phyloP scores from a whole-genome alignment of 2,888 invertebrate genomes.

The Rhagonycha fulva region DNA sequence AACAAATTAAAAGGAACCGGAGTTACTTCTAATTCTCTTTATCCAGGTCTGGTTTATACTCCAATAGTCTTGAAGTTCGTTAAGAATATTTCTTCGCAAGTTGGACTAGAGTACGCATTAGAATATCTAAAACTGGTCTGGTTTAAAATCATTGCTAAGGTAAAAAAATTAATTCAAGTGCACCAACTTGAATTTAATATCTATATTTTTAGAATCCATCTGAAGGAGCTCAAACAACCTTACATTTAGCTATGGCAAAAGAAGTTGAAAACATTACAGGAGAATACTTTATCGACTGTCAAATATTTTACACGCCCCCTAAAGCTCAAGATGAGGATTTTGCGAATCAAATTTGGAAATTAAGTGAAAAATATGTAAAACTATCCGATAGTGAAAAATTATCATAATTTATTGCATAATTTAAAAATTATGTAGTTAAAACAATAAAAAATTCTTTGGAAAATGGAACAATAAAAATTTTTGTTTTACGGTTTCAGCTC shows the following conservation, averaged over 20 bases:
- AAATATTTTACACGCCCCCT: slow-evolving; percentile 54
- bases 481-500: too few relatives aligned
- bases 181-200: not conserved
- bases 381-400: slow-evolving; percentile 64
- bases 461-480: too few relatives aligned
- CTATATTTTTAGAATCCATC: not conserved
- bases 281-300: slow-evolving; percentile 57
- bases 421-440: too few relatives aligned
- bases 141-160: not conserved
- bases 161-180: not conserved
- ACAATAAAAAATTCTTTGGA: too few relatives aligned
- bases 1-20: not conserved
- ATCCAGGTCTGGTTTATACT: not conserved
- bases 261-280: not conserved
- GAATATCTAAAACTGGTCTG: not conserved
- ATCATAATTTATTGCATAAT: not conserved
- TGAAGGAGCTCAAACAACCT: not conserved
- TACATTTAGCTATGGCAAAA: not conserved
- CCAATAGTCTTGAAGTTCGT: not conserved
- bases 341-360: slow-evolving; percentile 81
- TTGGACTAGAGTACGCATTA: not conserved
- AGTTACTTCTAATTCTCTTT: not conserved
- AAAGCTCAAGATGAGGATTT: slow-evolving; percentile 67
- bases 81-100: rapidly evolving
- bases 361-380: slow-evolving; percentile 74